A percentile compares a stretch with the other conserved stretches of the same genome.
Evolutionary conservation across 2,888 invertebrate genomes (phyloP).

Genomic region (Melieria crassipennis): DNA sequence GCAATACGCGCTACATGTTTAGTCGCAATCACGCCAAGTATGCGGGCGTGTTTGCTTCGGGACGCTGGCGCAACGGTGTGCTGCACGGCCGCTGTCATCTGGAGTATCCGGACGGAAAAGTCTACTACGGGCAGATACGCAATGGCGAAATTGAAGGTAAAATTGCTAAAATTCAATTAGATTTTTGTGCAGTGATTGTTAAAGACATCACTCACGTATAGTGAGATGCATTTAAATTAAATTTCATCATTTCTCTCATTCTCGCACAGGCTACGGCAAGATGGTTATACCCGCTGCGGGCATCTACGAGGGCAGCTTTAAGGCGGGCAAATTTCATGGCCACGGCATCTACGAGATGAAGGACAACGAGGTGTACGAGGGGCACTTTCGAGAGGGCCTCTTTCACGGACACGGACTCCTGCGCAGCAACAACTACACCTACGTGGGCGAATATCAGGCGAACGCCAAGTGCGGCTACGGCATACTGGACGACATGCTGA

Average conservation of each 20-base stretch:
- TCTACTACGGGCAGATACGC: slow-evolving; percentile 83
- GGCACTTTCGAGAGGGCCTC: slow-evolving; percentile 84
- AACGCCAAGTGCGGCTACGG: slow-evolving; percentile 87
- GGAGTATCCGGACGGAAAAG: slow-evolving; percentile 82
- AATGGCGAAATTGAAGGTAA: slow-evolving; percentile 66
- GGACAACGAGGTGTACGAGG: slow-evolving; percentile 85
- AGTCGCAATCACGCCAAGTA: slow-evolving; percentile 74
- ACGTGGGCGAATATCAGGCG: slow-evolving; percentile 88
- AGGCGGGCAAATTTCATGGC: slow-evolving; percentile 83
- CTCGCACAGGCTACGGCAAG: slow-evolving; percentile 57
- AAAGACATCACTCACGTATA: no score
- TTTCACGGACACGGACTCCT: slow-evolving; percentile 87
- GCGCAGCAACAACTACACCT: slow-evolving; percentile 83
- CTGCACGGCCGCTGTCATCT: slow-evolving; percentile 85
- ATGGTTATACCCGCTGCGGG: slow-evolving; percentile 68
- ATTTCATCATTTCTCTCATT: no score
- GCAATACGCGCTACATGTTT: slow-evolving; percentile 79
- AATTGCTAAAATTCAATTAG: background rate
- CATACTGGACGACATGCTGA: slow-evolving; percentile 85
- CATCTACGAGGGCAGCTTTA: slow-evolving; percentile 76
- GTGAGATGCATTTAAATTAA: background rate
- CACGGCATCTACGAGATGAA: slow-evolving; percentile 75
- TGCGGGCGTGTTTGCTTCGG: slow-evolving; percentile 82
- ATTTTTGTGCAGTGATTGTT: background rate
- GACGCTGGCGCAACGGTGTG: slow-evolving; percentile 82